Evolutionary conservation across 2,797 vertebrate species (phyloP), one percentile per base, ranked within the genome.

Genomic region (Acanthornis magna): DNA sequence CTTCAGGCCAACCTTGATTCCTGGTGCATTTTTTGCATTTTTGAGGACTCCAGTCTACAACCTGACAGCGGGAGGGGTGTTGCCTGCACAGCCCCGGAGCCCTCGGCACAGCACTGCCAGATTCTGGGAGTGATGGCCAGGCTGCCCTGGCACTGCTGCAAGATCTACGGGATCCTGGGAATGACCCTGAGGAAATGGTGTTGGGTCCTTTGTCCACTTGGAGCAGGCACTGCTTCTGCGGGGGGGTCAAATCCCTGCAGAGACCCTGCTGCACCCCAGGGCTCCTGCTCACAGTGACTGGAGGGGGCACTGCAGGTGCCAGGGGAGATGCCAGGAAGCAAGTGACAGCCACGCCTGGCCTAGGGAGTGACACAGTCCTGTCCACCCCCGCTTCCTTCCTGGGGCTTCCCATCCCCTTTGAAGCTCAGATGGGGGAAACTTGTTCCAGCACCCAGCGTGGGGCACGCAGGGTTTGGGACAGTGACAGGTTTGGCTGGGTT

Each of bases 1-100:
- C 97, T 97, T 91, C 97, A 95, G 93, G 96, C 94, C 95, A 97
- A 97, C 95, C 97, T 98, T 97, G 96, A 98, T 97, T 98, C 97
- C 97, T 92, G 95, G 95, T 79, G 97, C 98, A 98, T 98, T 98
- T 97, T 97, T 98, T 82, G 93, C 96, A 98, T 98, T 98, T 98
- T 98, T 99, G 97, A 98, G 97, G 97, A 95, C 91, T 70, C 23
- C 30, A 95, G 96, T 97, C 80, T 97, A 89, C 91, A 97, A 97
- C 96, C 98, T 97, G 96, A 83, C 78, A 67, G 90, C 5, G 19
- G 85, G 88, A 68, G 77, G 55, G 91, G 96, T 92, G 96, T 73
- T 97, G 97, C 53, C 80, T 71, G 72, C 79, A 61, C 86, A 89
- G 96, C 90, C 93, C 55, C 48, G 94, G 90, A 98, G 98, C 94